Conservation (phyloP, 2,113 vertebrate genomes). For the Noctilio leporinus region DNA sequence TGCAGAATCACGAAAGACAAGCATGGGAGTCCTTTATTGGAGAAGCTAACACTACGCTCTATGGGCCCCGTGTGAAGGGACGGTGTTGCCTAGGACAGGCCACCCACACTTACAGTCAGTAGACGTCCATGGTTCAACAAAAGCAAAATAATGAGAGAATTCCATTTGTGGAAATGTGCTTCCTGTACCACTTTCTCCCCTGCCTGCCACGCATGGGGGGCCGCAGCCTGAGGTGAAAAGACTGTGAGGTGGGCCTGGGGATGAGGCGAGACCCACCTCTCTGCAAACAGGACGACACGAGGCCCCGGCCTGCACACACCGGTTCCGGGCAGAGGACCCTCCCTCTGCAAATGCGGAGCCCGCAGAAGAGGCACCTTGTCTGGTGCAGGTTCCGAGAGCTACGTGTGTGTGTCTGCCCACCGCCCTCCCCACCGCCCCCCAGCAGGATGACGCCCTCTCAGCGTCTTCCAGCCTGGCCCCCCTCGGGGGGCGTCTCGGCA, state of each 20-base stretch:
- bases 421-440: background rate
- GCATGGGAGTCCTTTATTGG: background rate
- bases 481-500: background rate
- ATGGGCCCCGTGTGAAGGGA: background rate
- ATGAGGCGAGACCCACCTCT: background rate
- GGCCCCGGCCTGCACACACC: conserved; percentile 21
- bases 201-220: background rate
- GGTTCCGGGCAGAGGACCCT: conserved; percentile 13
- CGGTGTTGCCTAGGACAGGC: no score
- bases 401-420: background rate
- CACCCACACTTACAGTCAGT: background rate
- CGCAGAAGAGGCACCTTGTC: background rate
- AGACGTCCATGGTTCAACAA: background rate
- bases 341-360: conserved; percentile 29
- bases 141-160: background rate
- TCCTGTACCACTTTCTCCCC: background rate
- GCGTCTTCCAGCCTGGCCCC: background rate
- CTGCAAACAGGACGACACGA: background rate
- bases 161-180: background rate
- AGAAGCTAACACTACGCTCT: background rate
- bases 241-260: background rate
- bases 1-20: no score
- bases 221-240: background rate
- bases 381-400: background rate
- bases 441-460: background rate